Evolutionary conservation across 2,888 invertebrate genomes (phyloP).

Genomic region (Campoplex capitator): DNA sequence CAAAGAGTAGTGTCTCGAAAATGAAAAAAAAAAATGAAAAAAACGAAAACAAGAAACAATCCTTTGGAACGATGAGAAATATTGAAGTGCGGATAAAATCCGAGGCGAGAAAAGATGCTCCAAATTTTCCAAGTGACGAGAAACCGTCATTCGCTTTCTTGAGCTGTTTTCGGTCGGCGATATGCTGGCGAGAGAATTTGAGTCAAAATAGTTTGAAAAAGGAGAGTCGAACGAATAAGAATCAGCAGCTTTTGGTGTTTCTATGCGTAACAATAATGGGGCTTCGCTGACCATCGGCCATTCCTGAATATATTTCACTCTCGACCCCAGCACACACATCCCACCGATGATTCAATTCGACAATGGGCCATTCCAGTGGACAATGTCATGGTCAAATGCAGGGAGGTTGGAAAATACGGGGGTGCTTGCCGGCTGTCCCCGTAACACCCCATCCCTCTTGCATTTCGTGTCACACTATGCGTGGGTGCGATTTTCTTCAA

Average conservation of each 20-base stretch:
- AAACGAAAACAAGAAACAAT: background rate
- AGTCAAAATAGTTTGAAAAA: conserved; percentile 41
- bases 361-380: conserved; percentile 81
- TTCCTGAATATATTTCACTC: conserved; percentile 79
- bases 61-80: background rate
- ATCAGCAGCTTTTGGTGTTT: conserved; percentile 61
- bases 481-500: conserved; percentile 49
- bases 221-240: conserved; percentile 26
- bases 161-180: conserved; percentile 48
- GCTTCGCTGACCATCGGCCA: conserved; percentile 80
- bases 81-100: conserved; percentile 21
- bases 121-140: conserved; percentile 63
- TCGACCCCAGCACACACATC: conserved; percentile 59
- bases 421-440: conserved; percentile 69
- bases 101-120: conserved; percentile 55
- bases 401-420: conserved; percentile 69
- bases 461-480: conserved; percentile 30
- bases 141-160: conserved; percentile 33
- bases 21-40: background rate
- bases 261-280: conserved; percentile 77
- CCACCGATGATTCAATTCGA: conserved; percentile 83
- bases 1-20: no score
- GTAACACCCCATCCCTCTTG: conserved; percentile 50
- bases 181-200: conserved; percentile 19
- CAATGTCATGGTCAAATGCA: conserved; percentile 83